A percentile compares a stretch with the other conserved stretches of the same genome.
phyloP scores from a whole-genome alignment of 2,113 vertebrate species.

The Pelusios castaneus region DNA sequence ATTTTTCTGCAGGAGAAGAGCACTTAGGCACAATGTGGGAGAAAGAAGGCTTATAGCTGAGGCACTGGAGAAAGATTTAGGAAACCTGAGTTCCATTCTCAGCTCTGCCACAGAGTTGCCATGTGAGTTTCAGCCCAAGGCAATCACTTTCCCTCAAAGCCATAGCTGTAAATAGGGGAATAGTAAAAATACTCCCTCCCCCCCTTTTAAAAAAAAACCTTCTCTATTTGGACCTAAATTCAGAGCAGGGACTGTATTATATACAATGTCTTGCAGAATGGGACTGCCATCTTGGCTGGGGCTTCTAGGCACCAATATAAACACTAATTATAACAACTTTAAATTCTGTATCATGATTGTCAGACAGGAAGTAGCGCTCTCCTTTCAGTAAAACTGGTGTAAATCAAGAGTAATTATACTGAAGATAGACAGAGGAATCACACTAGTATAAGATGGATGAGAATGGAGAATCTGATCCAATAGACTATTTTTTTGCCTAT shows the following conservation, averaged over 20 bases:
- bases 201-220: not conserved
- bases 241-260: not conserved
- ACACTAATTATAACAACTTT: not conserved
- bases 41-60: not conserved
- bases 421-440: not conserved
- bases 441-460: not conserved
- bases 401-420: not conserved
- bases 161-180: fast-evolving
- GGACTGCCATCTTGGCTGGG: not conserved
- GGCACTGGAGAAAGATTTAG: not conserved
- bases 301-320: not conserved
- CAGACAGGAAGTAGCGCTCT: not conserved
- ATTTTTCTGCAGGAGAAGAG: not conserved
- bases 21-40: not conserved
- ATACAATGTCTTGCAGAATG: not conserved
- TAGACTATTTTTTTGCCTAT: not conserved
- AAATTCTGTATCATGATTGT: not conserved
- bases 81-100: not conserved
- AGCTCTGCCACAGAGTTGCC: not conserved
- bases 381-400: fast-evolving
- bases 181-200: not conserved
- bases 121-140: fast-evolving
- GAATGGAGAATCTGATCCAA: not conserved
- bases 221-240: not conserved
- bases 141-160: fast-evolving